Evolutionary conservation across 2,113 vertebrate species (phyloP), one percentile per base, ranked within the genome.

Genomic region (Gasterosteus aculeatus): DNA sequence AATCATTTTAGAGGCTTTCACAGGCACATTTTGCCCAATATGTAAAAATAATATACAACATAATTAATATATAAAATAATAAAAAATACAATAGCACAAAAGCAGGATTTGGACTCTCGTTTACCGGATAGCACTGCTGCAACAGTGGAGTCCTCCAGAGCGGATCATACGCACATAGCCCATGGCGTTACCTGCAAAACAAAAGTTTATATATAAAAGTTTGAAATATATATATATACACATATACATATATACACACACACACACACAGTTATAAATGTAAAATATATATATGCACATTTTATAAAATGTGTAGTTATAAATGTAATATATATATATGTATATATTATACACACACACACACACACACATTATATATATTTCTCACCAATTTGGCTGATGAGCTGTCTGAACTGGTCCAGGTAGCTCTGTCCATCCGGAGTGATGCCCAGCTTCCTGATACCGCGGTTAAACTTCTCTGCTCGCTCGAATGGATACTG

Each of bases 161-260:
- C 98, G 95, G 89, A 99, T 99, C 98, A 99, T 99, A 5, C 98
- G 94, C 53, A 99, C 95, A 14, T 99, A 99, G 68, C 98, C 98
- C 98, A 99, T 99, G 29, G 97, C 98, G 0, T 99, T 99, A 57
- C 98, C 98, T 99, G 86, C 29, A 88, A 77, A 5, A 73, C 6
- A 38, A 38, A 38, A 38, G 35, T 38, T 38, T 35, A 35, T 35
- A 35, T 35, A 35, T 35, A n/a, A n/a, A n/a, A n/a, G n/a, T n/a
- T n/a, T n/a, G n/a, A n/a, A n/a, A 35, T 35, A 35, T 35, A 35
- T 35, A 35, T 35, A 35, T 35, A 35, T 35, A 33, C n/a, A n/a
- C n/a, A n/a, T n/a, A n/a, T n/a, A n/a, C n/a, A n/a, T n/a, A n/a
- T n/a, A n/a, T n/a, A n/a, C n/a, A n/a, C n/a, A n/a, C n/a, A n/a